Conservation (phyloP, 2,888 invertebrate species). For the Adelognathus sp. region DNA sequence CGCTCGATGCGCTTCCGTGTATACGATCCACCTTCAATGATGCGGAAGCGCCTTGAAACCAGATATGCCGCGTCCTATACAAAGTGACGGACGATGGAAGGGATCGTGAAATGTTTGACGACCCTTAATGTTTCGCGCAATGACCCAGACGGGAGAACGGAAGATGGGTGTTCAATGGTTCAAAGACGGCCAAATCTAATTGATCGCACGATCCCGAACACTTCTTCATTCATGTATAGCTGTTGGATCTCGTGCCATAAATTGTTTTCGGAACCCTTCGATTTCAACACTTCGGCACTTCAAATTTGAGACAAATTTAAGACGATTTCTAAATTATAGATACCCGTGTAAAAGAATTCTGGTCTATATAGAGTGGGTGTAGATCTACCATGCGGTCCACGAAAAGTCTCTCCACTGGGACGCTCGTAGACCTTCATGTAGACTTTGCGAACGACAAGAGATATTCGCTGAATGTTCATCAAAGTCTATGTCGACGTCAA, state of each 20-base stretch:
- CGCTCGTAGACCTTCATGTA: too few species aligned
- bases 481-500: too few species aligned
- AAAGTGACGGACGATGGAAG: neutral
- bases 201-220: neutral
- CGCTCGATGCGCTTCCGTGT: slow-evolving; percentile 44
- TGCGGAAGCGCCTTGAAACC: neutral
- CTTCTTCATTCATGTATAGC: neutral
- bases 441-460: too few species aligned
- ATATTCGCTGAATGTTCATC: too few species aligned
- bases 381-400: too few species aligned
- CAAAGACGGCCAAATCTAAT: slow-evolving; percentile 16
- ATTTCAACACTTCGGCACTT: too few species aligned
- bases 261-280: too few species aligned
- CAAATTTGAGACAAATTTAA: too few species aligned
- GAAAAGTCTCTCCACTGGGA: too few species aligned
- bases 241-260: neutral
- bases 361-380: too few species aligned
- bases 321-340: too few species aligned
- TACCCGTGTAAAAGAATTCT: too few species aligned
- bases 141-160: neutral
- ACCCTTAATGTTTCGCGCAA: slow-evolving; percentile 7
- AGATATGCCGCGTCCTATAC: neutral
- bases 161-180: slow-evolving; percentile 1
- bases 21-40: neutral
- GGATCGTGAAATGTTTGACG: slow-evolving; percentile 33